Percentiles rank a stretch among this genome's conserved stretches.
Evolutionary conservation across 2,797 vertebrate genomes (phyloP).

Genomic region (Chrysocyon brachyurus): DNA sequence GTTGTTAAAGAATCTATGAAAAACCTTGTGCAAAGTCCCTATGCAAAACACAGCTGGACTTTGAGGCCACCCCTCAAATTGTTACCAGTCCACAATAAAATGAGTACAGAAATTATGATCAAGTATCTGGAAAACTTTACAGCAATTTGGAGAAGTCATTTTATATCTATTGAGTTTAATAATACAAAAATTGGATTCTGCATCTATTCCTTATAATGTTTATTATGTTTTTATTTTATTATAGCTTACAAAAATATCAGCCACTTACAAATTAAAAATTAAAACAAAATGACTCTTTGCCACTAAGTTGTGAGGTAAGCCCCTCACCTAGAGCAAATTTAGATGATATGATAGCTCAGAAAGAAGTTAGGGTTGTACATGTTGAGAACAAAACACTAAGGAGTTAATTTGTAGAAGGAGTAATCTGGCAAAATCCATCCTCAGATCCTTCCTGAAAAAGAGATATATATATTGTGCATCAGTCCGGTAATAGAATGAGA

Average conservation of each 20-base stretch:
- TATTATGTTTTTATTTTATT: background rate
- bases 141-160: background rate
- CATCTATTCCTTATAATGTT: background rate
- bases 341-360: background rate
- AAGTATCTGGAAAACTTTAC: background rate
- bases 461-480: background rate
- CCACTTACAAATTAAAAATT: background rate
- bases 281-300: background rate
- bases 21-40: background rate
- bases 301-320: background rate
- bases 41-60: accelerated
- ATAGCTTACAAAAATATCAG: conserved; percentile 5
- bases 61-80: background rate
- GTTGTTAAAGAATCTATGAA: background rate
- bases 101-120: background rate
- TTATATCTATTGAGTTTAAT: background rate
- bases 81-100: background rate
- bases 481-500: background rate
- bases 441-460: background rate
- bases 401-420: background rate
- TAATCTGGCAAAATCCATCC: background rate
- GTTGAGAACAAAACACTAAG: background rate
- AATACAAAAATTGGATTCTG: background rate
- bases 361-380: background rate
- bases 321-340: background rate